phyloP scores from a whole-genome alignment of 2,888 invertebrate genomes.

The Xestoiulus laeticollis region DNA sequence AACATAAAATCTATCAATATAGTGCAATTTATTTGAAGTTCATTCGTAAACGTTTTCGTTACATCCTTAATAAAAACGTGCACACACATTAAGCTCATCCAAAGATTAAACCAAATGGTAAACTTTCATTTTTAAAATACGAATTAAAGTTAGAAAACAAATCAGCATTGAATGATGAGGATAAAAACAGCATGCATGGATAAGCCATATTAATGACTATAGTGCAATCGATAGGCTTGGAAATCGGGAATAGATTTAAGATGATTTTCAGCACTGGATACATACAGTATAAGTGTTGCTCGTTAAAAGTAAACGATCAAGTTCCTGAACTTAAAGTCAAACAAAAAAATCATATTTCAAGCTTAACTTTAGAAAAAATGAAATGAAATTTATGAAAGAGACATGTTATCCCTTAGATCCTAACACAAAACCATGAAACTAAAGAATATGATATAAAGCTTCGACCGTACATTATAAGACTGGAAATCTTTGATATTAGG shows the following conservation, averaged over 20 bases:
- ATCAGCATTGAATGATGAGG: background rate
- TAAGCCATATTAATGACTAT: slow-evolving; percentile 18
- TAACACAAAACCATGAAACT: background rate
- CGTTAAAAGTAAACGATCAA: background rate
- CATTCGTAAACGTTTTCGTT: too few species aligned
- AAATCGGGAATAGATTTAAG: background rate
- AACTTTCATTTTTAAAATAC: background rate
- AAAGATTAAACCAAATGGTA: too few species aligned
- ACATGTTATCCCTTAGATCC: background rate
- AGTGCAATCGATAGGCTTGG: background rate
- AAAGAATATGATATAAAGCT: background rate
- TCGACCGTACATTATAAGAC: slow-evolving; percentile 19
- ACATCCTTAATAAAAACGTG: too few species aligned
- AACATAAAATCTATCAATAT: too few species aligned
- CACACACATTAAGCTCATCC: too few species aligned
- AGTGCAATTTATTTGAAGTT: too few species aligned
- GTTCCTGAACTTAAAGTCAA: background rate
- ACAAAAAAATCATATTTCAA: slow-evolving; percentile 22
- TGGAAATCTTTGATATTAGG: background rate
- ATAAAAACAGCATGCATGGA: background rate
- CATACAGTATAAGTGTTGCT: background rate
- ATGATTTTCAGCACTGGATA: background rate
- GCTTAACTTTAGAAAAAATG: background rate
- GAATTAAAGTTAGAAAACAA: background rate
- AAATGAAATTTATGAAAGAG: background rate